A percentile compares a stretch with the other conserved stretches of the same genome.
Conservation (phyloP, 2,797 vertebrate genomes). For the Thripadectes ignobilis region DNA sequence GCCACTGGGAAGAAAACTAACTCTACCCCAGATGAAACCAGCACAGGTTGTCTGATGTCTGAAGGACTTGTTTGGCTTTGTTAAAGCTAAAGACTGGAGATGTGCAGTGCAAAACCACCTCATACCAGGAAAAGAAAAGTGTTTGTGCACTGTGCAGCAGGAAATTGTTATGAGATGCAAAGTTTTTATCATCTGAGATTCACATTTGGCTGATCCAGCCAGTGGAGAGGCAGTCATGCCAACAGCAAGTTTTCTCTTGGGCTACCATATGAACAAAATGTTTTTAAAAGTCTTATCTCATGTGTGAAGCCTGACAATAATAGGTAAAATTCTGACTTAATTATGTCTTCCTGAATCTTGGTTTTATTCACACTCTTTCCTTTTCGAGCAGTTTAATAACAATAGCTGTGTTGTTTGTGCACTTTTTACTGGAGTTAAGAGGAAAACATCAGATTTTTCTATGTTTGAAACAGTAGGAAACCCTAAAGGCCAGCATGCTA, state of each 20-base stretch:
- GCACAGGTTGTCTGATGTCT: not conserved
- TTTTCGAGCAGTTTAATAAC: not conserved
- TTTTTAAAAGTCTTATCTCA: not conserved
- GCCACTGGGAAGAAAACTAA: not conserved
- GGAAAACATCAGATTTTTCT: not conserved
- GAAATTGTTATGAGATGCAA: not conserved
- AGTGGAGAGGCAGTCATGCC: not conserved
- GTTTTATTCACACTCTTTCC: not conserved
- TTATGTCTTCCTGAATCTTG: conserved; percentile 7
- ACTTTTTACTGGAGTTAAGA: not conserved
- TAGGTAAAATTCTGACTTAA: not conserved
- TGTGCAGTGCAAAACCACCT: not conserved
- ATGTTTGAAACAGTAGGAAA: not conserved
- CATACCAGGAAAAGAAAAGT: not conserved
- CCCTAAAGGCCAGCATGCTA: not conserved
- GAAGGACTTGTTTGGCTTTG: not conserved
- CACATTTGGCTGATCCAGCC: not conserved
- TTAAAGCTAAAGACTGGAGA: not conserved
- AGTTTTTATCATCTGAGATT: not conserved
- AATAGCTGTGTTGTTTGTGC: not conserved
- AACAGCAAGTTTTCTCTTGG: not conserved
- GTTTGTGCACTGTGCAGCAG: not conserved
- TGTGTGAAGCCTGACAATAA: not conserved
- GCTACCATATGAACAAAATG: not conserved
- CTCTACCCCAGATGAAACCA: not conserved